These are phyloP conservation scores for Oryctes rhinoceros DNA, from an alignment of 1,140 invertebrate species.

Conservation along the genomic window DNA sequence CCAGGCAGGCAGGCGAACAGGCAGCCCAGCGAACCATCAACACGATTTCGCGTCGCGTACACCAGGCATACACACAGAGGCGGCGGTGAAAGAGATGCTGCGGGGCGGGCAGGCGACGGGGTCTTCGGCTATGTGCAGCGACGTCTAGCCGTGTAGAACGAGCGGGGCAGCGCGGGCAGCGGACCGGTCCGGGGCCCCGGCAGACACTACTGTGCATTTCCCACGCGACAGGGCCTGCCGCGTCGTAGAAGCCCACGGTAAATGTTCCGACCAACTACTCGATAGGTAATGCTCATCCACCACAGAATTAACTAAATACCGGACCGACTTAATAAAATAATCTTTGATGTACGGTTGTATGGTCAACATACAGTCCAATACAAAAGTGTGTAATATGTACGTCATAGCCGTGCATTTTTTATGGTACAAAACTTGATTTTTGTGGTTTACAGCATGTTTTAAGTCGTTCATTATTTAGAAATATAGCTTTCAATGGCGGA, in stretches of 20 bases:
- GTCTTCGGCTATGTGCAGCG: background rate
- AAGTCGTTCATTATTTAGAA: too few species aligned
- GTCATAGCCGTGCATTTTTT: too few species aligned
- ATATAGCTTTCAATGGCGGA: too few species aligned
- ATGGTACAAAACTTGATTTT: too few species aligned
- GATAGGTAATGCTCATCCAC: background rate
- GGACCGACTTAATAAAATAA: constrained; percentile 10
- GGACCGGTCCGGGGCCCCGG: background rate
- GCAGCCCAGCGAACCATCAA: background rate
- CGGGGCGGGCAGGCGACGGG: background rate
- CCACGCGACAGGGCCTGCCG: constrained; percentile 32
- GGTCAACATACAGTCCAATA: background rate
- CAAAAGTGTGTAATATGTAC: too few species aligned
- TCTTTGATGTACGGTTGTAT: background rate
- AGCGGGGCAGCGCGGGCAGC: background rate
- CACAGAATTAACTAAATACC: constrained; percentile 32
- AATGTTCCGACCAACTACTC: constrained; percentile 18
- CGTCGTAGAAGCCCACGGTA: constrained; percentile 30
- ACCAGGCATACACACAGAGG: constrained; percentile 2
- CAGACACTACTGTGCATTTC: constrained; percentile 36
- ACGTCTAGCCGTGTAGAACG: constrained; percentile 13
- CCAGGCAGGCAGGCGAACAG: constrained; percentile 6
- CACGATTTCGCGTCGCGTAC: background rate
- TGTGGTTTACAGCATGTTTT: too few species aligned
- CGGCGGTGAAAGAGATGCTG: background rate